phyloP scores from a whole-genome alignment of 2,113 vertebrate species.

The Mastomys natalensis region DNA sequence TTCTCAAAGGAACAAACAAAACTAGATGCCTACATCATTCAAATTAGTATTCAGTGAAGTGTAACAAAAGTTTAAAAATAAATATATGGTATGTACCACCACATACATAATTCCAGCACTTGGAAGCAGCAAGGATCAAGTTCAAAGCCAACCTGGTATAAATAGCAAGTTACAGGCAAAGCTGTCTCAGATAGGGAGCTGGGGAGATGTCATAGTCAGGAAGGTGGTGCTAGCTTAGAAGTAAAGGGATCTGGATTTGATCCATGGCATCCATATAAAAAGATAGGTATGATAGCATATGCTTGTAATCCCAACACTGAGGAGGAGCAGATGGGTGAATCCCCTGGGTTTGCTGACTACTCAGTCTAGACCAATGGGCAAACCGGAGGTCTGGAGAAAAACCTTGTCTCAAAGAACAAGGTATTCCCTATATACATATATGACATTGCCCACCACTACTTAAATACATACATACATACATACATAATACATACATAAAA shows the following conservation, averaged over 20 bases:
- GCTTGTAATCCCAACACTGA: not conserved
- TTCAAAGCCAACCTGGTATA: not conserved
- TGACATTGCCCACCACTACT: not conserved
- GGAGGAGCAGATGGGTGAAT: not conserved
- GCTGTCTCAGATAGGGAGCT: not conserved
- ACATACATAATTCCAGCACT: not conserved
- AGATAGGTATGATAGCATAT: not conserved
- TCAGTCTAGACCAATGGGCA: not conserved
- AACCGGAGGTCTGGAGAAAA: not conserved
- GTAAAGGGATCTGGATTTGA: not conserved
- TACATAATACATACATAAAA: not conserved
- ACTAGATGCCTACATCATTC: not conserved
- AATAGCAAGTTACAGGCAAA: not conserved
- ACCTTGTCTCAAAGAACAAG: not conserved
- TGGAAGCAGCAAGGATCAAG: not conserved
- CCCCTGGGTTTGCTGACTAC: not conserved
- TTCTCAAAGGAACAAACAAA: not conserved
- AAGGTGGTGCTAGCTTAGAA: not conserved
- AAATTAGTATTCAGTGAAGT: not conserved
- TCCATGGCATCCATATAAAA: not conserved
- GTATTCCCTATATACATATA: not conserved
- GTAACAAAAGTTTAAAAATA: not conserved
- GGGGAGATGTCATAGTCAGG: not conserved
- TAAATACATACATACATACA: no score
- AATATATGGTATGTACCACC: not conserved